Base-by-base conservation (phyloP, 2,113 vertebrate genomes). In the Anguilla japonica region DNA sequence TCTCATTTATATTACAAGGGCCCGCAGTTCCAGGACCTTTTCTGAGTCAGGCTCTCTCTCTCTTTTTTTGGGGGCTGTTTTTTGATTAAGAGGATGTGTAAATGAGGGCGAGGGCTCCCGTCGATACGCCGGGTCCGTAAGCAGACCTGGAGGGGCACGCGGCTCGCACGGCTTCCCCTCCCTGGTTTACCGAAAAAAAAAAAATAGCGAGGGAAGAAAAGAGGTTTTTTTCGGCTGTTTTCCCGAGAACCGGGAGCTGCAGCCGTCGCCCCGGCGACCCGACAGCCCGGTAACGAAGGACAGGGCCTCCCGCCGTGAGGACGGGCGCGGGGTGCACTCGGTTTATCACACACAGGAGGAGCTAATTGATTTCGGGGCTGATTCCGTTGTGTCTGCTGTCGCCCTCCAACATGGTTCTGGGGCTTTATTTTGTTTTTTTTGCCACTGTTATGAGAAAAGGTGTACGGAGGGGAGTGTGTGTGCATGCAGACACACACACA, bases 221-320 rank as follows among this genome's bases (percentile, higher is more conserved):
- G 87, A 83, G 83, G 87, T 91, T 93, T 95, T 92, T 91, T 92
- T 93, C 93, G n/a, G n/a, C 29, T 29, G 20, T 80, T 20, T 18
- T 13, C 79, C 34, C 87, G 84, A 88, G 90, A 57, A 92, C 91
- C 94, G 95, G 94, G 95, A 95, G 95, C 60, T 95, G 14, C 95
- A 92, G 94, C 94, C 91, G 14, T 95, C 93, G 94, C 3, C 60
- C 94, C 93, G 94, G 93, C 92, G 92, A 94, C 93, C 94, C 95
- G 95, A 95, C 57, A 3, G 34, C 57, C 13, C 95, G 95, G 46
- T 81, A 22, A 86, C 79, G 50, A 96, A 96, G 93, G 94, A 96
- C 95, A 53, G 95, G 95, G 95, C 96, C 94, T 94, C 93, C 95
- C 15, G 92, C 95, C 94, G 92, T 96, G 95, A 95, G 95, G 95